Conservation (phyloP, 2,888 invertebrate species). For the Psylliodes chrysocephalus region DNA sequence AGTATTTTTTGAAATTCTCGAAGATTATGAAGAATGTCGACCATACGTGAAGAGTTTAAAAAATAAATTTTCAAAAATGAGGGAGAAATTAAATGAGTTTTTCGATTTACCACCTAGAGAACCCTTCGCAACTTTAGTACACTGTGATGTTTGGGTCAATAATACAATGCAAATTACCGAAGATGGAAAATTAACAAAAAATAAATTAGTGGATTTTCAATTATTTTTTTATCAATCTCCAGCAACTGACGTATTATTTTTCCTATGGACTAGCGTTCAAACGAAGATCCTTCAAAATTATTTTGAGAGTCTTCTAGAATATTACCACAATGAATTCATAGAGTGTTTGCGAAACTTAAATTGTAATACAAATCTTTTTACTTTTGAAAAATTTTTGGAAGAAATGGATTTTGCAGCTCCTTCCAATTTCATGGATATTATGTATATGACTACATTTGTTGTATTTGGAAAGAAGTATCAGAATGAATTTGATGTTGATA, state of each 20-base stretch:
- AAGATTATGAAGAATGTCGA: slow-evolving; percentile 30
- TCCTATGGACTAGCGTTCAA: slow-evolving; percentile 51
- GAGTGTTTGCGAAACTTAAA: slow-evolving; percentile 28
- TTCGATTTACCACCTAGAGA: slow-evolving; percentile 49
- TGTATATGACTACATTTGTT: background rate
- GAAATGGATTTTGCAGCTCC: slow-evolving; percentile 37
- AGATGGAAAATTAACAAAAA: slow-evolving; percentile 35
- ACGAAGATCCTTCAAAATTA: slow-evolving; percentile 26
- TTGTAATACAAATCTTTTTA: slow-evolving; percentile 20
- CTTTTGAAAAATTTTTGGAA: slow-evolving; percentile 8
- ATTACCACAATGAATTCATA: slow-evolving; percentile 36
- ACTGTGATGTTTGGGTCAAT: slow-evolving; percentile 70
- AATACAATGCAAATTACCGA: slow-evolving; percentile 66
- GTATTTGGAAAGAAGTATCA: background rate
- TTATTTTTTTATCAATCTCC: slow-evolving; percentile 46
- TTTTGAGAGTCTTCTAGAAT: slow-evolving; percentile 40
- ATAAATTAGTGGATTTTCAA: slow-evolving; percentile 54
- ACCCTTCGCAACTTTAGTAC: slow-evolving; percentile 67
- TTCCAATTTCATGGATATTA: background rate
- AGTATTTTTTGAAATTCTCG: slow-evolving; percentile 23
- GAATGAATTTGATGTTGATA: background rate
- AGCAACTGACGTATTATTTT: slow-evolving; percentile 50
- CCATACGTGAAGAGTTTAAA: slow-evolving; percentile 23
- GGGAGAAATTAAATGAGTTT: background rate
- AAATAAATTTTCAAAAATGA: slow-evolving; percentile 29